Conservation (phyloP, 2,797 vertebrate genomes). For the Rhabdomys pumilio region DNA sequence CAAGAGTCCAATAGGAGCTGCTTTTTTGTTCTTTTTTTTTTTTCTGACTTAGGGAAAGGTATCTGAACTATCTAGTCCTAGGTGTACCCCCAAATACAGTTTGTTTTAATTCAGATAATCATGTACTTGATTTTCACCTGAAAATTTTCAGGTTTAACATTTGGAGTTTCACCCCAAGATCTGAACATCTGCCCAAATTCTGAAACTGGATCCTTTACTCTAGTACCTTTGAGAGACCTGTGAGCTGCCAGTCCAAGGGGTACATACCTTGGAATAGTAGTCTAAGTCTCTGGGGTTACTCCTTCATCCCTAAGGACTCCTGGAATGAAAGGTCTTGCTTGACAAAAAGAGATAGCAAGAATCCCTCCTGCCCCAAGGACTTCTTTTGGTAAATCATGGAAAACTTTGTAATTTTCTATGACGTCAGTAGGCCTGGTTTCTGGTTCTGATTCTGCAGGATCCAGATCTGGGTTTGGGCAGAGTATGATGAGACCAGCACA, state of each 20-base stretch:
- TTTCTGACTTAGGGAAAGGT: background rate
- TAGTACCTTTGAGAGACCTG: background rate
- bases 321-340: background rate
- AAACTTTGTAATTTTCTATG: no score
- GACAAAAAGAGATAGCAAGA: background rate
- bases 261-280: background rate
- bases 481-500: no score
- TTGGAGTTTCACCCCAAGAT: background rate
- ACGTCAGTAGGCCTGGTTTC: no score
- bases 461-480: no score
- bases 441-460: no score
- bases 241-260: no score
- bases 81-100: background rate
- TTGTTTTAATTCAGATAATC: background rate
- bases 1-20: background rate
- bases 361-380: background rate
- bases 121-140: background rate
- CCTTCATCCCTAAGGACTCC: background rate
- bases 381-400: background rate
- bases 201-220: background rate
- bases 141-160: background rate
- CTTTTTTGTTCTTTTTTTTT: background rate
- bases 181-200: background rate
- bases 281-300: background rate
- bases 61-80: background rate